Percentiles rank a stretch among this genome's conserved stretches.
phyloP scores from a whole-genome alignment of 2,113 vertebrate species.

The Dryoscopus gambensis region DNA sequence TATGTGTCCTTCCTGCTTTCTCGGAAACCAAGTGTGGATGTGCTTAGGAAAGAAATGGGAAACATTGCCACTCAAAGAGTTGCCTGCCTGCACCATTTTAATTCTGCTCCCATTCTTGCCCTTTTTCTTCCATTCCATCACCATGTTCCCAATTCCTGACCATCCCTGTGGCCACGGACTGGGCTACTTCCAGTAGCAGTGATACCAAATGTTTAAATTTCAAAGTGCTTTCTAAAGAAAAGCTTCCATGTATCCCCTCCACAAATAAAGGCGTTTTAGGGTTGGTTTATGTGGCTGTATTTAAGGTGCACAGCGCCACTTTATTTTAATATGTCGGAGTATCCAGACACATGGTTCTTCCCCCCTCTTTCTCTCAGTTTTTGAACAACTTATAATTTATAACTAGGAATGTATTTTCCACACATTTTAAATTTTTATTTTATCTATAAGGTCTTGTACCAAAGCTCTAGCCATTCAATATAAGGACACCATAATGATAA shows the following conservation, averaged over 20 bases:
- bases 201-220: not conserved
- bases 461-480: not conserved
- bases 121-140: not conserved
- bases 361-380: not conserved
- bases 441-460: not conserved
- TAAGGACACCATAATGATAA: not conserved
- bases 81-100: not conserved
- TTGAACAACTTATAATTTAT: not conserved
- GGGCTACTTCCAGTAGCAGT: not conserved
- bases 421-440: not conserved
- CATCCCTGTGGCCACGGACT: not conserved
- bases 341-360: not conserved
- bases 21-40: not conserved
- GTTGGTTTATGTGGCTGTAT: not conserved
- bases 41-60: not conserved
- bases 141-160: not conserved
- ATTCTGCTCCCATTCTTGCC: not conserved
- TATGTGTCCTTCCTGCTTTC: conserved; percentile 21
- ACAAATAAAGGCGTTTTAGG: not conserved
- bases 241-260: not conserved
- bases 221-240: not conserved
- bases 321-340: not conserved
- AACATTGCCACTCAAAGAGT: not conserved
- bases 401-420: not conserved
- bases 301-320: not conserved